These are phyloP conservation scores for Empidonax traillii DNA, from an alignment of 2,113 vertebrate genomes.

Conservation along the genomic window DNA sequence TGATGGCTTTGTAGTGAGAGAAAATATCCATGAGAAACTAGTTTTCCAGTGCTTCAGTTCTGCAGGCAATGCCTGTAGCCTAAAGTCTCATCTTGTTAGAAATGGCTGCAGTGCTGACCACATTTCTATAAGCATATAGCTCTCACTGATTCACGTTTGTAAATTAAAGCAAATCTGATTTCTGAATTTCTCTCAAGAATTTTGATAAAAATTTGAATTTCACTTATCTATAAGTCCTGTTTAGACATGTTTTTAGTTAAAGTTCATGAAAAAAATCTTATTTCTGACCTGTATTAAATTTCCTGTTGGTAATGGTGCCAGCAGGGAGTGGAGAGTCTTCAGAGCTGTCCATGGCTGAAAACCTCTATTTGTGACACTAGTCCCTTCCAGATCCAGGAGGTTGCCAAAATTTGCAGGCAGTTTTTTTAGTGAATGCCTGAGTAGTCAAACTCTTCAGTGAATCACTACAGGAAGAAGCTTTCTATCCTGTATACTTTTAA, in stretches of 20 bases:
- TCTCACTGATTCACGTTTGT: background rate
- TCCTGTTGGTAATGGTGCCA: background rate
- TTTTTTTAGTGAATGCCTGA: background rate
- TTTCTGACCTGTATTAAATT: background rate
- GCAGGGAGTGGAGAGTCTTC: background rate
- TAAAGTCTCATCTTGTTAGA: background rate
- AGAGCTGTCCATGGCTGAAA: background rate
- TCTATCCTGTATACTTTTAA: background rate
- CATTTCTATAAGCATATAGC: background rate
- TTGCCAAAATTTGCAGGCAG: background rate
- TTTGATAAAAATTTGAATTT: background rate
- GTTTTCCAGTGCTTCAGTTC: background rate
- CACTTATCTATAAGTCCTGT: background rate
- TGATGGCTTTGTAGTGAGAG: background rate
- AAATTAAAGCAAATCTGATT: background rate
- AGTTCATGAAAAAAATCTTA: background rate
- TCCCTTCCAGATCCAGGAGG: background rate
- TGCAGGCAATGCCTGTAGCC: background rate
- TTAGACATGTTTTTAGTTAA: background rate
- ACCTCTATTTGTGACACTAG: background rate
- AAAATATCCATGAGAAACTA: background rate
- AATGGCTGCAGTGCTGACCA: background rate
- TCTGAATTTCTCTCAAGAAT: background rate
- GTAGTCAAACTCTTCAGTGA: background rate
- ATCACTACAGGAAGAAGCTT: background rate